Evolutionary conservation across 2,797 vertebrate species (phyloP).

Genomic region (Lepilemur septentrionalis): DNA sequence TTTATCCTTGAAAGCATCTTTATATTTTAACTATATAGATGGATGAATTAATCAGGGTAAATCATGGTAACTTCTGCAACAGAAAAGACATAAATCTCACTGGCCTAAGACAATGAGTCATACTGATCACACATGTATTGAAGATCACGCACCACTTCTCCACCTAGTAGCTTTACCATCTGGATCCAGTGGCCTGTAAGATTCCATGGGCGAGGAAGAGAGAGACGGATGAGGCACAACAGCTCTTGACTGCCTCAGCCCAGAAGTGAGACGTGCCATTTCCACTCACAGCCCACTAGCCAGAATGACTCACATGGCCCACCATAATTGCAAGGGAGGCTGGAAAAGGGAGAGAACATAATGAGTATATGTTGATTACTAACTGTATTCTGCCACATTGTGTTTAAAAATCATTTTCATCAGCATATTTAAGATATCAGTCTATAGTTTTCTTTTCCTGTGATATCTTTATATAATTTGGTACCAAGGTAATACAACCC

Average conservation of each 20-base stretch:
- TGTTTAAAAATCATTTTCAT: not conserved
- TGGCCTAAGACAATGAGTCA: not conserved
- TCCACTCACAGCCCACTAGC: not conserved
- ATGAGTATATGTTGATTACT: not conserved
- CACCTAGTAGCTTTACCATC: not conserved
- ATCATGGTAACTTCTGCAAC: not conserved
- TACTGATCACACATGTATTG: not conserved
- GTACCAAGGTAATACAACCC: not conserved
- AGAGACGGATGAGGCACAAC: not conserved
- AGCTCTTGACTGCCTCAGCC: not conserved
- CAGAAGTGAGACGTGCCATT: too few species aligned
- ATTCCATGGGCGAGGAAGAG: not conserved
- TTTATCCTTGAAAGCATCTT: not conserved
- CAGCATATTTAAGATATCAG: not conserved
- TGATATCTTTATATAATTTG: not conserved
- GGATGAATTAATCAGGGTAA: not conserved
- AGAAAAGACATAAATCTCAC: not conserved
- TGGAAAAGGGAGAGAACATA: not conserved
- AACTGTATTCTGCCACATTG: not conserved
- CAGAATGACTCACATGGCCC: not conserved
- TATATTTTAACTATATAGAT: not conserved
- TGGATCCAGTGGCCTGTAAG: not conserved
- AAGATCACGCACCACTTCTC: not conserved
- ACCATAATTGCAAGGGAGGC: not conserved
- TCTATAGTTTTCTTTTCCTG: not conserved